A percentile compares a stretch with the other conserved stretches of the same genome.
These are phyloP conservation scores for Ariopsis seemanni DNA, from an alignment of 2,113 vertebrate species.

Conservation along the genomic window DNA sequence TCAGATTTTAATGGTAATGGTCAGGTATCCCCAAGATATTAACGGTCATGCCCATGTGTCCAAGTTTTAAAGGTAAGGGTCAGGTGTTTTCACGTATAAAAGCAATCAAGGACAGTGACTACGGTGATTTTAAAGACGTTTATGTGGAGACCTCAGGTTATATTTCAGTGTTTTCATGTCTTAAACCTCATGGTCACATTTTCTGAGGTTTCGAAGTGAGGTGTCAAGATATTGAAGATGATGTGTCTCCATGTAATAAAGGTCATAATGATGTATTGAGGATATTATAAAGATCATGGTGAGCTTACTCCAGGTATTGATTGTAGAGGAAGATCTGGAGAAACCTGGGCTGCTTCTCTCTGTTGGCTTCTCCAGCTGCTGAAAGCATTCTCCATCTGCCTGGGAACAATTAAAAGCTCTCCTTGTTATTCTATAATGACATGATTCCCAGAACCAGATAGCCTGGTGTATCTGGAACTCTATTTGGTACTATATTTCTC, in stretches of 20 bases:
- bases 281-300: not conserved
- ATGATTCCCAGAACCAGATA: constrained; percentile 28
- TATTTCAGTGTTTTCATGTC: not conserved
- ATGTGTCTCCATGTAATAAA: not conserved
- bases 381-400: constrained; percentile 19
- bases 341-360: not conserved
- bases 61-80: not conserved
- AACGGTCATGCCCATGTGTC: not conserved
- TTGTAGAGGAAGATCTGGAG: not conserved
- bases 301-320: not conserved
- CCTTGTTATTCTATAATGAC: constrained; percentile 39
- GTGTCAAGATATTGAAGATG: not conserved
- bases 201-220: not conserved
- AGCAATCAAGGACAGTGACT: no score
- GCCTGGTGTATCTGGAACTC: constrained; percentile 21
- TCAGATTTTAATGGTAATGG: not conserved
- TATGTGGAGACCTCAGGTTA: no score
- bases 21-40: not conserved
- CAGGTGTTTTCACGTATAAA: not conserved
- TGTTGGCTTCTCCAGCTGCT: not conserved
- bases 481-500: not conserved
- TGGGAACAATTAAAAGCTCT: constrained; percentile 35
- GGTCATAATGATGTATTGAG: no score
- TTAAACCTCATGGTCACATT: not conserved
- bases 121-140: not conserved